Conservation (phyloP, 1,140 invertebrate species). For the Megalonaias nervosa region DNA sequence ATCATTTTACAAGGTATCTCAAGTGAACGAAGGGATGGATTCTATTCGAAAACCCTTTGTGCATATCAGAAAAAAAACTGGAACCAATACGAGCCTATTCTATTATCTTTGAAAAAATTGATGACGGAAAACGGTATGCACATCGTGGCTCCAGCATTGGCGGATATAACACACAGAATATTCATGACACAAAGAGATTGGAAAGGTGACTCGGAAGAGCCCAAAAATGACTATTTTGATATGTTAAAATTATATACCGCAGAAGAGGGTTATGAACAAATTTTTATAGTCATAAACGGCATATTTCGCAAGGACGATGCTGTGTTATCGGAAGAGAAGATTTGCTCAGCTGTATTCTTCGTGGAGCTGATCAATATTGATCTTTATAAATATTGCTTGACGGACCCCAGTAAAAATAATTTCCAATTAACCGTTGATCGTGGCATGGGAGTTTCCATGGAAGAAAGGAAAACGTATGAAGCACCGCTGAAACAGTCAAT, state of each 20-base stretch:
- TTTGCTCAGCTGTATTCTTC: slow-evolving; percentile 34
- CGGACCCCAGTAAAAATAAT: slow-evolving; percentile 7
- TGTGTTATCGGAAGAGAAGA: slow-evolving; percentile 8
- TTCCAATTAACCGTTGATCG: slow-evolving; percentile 36
- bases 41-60: slow-evolving; percentile 24
- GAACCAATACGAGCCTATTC: slow-evolving; percentile 11
- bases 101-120: slow-evolving; percentile 4
- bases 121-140: slow-evolving; percentile 1
- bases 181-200: slow-evolving; percentile 22
- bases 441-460: slow-evolving; percentile 24
- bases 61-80: slow-evolving; percentile 30
- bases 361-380: slow-evolving; percentile 46
- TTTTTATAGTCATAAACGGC: slow-evolving; percentile 25
- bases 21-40: slow-evolving; percentile 26
- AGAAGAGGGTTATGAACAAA: slow-evolving; percentile 30
- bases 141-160: slow-evolving; percentile 6
- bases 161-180: background rate
- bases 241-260: slow-evolving; percentile 39
- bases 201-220: background rate
- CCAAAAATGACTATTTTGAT: slow-evolving; percentile 18
- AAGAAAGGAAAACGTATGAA: slow-evolving; percentile 25
- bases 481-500: slow-evolving; percentile 22
- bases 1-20: slow-evolving; percentile 28
- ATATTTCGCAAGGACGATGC: slow-evolving; percentile 37
- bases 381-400: slow-evolving; percentile 39